Base-by-base conservation (phyloP, 2,797 vertebrate species). In the Chaunax sp. region DNA sequence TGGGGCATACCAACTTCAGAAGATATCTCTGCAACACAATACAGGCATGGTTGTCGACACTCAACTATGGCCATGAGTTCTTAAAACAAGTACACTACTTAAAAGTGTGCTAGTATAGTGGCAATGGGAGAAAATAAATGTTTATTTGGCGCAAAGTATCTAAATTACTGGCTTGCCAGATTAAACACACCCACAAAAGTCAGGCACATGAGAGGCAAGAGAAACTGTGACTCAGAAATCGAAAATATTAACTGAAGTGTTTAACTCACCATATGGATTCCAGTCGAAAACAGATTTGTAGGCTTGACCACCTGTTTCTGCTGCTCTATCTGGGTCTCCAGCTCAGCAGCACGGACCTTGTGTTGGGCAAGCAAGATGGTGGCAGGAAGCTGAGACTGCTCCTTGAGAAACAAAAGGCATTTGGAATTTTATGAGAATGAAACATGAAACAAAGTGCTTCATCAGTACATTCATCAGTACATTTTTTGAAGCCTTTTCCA, bases 311-410 rank as follows among this genome's bases (percentile, higher is more conserved):
- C 67, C 82, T 95, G 94, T 81, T 95, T 97, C 74, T 97, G 95
- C 84, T 96, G 96, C 87, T 98, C 97, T 60, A 98, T 93, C 64
- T 97, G 92, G 49, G 92, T 95, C 92, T 97, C 98, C 86, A 98
- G 84, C 73, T 98, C 95, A 8, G 94, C 91, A 20, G 95, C 95
- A 59, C 95, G 95, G 82, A 95, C 96, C 83, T 99, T 99, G 92
- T 99, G 97, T 79, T 99, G 95, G 76, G 98, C 96, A 69, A 99
- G 90, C 76, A 99, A 93, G 64, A 99, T 81, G 44, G 95, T 95
- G 38, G 97, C 98, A 10, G 98, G 98, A 81, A 99, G 91, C 83
- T 91, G 94, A 68, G 97, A 98, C 70, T 94, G 95, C 86, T 99
- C 98, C 97, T 99, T 87, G 78, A 84, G 54, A 85, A 59, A 87